Base-by-base conservation (phyloP, 1,140 invertebrate species). In the Lucilia cuprina region DNA sequence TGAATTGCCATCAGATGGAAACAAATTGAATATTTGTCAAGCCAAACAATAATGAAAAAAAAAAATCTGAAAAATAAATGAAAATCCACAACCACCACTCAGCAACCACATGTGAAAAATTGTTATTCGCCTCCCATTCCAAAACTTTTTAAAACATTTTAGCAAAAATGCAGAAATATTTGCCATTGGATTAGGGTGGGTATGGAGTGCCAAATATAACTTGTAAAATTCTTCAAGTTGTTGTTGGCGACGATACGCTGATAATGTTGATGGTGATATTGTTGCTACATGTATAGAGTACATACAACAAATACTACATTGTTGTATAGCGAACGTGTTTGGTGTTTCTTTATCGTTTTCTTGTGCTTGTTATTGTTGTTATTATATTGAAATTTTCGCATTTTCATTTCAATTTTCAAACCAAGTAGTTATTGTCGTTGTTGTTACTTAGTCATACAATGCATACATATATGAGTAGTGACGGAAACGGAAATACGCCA, bases 11-110 rank as follows among this genome's bases (percentile, higher is more conserved):
- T 70, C 65, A 70, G 65, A 70, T 70, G 65, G 65, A 70, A 70
- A 70, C 65, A 70, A 70, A 70, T 70, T 70, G 65, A 70, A 70
- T 70, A 70, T 70, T 70, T 70, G 65, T 70, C 65, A 70, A 70
- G 17, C 9, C 19, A 70, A 70, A 10, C n/a, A 70, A 70, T 25
- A 70, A 70, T 21, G 7, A 17, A 70, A 25, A 70, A 25, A 25
- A 70, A 70, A 21, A 70, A 70, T 21, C 19, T 7, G 3, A 70
- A 70, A 70, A 70, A 70, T 17, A 21, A 55, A 60, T 60, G 50
- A 60, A 60, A n/a, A 21, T n/a, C 21, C 65, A 70, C 65, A 70
- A 70, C 19, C 13, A 70, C 65, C 65, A 70, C 65, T 25, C n/a
- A 19, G 0, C 65, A 70, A 21, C 65, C 65, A 70, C 65, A 70